phyloP scores from a whole-genome alignment of 37 sponge, comb jelly and placozoan genomes.

The Diacarnus erythraeanus region DNA sequence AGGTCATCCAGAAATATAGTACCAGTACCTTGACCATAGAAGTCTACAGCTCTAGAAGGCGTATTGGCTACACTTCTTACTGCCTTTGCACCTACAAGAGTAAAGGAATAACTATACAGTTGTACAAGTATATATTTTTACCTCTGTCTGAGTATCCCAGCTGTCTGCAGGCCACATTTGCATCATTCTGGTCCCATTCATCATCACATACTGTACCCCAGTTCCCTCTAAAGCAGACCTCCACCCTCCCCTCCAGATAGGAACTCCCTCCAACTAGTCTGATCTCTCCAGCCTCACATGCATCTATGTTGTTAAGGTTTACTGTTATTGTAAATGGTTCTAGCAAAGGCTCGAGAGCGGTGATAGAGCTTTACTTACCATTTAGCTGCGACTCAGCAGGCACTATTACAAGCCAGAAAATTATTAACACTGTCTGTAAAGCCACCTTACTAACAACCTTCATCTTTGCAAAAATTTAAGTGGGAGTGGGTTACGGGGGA shows the following conservation, averaged over 20 bases:
- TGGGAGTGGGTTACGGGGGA: too few relatives aligned
- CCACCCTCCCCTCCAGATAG: neutral
- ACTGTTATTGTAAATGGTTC: too few relatives aligned
- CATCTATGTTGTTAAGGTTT: too few relatives aligned
- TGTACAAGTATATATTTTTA: neutral
- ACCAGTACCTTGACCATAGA: neutral
- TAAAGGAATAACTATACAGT: neutral
- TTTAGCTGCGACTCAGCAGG: too few relatives aligned
- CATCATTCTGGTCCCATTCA: neutral
- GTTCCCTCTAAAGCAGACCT: neutral
- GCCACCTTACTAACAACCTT: too few relatives aligned
- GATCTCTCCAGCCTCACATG: neutral
- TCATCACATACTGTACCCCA: neutral
- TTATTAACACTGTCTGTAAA: too few relatives aligned
- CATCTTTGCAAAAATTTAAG: too few relatives aligned
- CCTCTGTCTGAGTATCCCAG: neutral
- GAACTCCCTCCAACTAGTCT: neutral
- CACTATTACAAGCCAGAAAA: too few relatives aligned
- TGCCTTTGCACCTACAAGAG: neutral
- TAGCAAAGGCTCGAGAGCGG: too few relatives aligned
- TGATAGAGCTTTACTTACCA: too few relatives aligned
- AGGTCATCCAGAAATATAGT: constrained; percentile 10
- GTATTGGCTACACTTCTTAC: too few relatives aligned
- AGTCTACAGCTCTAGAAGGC: neutral
- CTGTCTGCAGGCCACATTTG: neutral